A percentile compares a stretch with the other conserved stretches of the same genome.
Evolutionary conservation across 2,888 invertebrate genomes (phyloP).

Genomic region (Amiota minor): DNA sequence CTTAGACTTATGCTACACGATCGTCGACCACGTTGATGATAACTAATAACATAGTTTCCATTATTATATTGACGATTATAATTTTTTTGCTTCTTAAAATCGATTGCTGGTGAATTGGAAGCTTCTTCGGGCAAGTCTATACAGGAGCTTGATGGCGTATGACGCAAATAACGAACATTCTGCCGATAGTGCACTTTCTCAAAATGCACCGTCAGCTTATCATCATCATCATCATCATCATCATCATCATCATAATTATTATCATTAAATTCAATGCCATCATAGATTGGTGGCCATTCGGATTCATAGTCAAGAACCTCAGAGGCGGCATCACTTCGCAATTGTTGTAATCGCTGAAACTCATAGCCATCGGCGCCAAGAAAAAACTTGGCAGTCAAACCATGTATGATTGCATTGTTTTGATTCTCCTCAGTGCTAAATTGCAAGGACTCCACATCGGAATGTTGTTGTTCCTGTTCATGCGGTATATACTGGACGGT

Average conservation of each 20-base stretch:
- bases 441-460: slow-evolving; percentile 41
- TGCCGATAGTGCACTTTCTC: slow-evolving; percentile 70
- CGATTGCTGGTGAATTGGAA: slow-evolving; percentile 38
- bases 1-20: slow-evolving; percentile 66
- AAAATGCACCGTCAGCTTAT: slow-evolving; percentile 57
- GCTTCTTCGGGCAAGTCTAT: slow-evolving; percentile 47
- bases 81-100: slow-evolving; percentile 24
- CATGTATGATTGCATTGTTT: slow-evolving; percentile 36
- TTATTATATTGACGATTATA: slow-evolving; percentile 23
- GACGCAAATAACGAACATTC: slow-evolving; percentile 70
- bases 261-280: neutral
- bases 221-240: neutral
- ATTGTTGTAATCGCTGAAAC: slow-evolving; percentile 46
- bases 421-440: slow-evolving; percentile 30
- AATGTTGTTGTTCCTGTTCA: slow-evolving; percentile 41
- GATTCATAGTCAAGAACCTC: slow-evolving; percentile 47
- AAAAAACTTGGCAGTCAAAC: slow-evolving; percentile 51
- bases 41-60: slow-evolving; percentile 22
- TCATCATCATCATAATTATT: neutral
- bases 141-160: slow-evolving; percentile 71
- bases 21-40: slow-evolving; percentile 34
- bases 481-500: slow-evolving; percentile 49
- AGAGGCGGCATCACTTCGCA: slow-evolving; percentile 49
- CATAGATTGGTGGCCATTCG: neutral
- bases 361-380: slow-evolving; percentile 54